Evolutionary conservation across 2,888 invertebrate genomes (phyloP).

Genomic region (Cryptus armator): DNA sequence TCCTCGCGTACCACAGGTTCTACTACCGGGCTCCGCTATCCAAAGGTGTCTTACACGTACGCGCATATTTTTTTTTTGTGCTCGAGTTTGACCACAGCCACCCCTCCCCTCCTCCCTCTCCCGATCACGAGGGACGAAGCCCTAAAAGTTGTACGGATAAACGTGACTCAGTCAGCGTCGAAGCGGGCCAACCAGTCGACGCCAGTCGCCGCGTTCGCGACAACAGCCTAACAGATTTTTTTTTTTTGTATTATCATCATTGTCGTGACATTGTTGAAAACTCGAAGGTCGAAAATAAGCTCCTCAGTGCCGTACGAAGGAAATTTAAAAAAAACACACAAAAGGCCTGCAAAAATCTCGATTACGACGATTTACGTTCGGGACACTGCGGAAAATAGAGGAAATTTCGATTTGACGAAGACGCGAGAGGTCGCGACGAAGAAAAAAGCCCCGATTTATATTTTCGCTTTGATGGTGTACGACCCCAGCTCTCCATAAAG

Average conservation of each 20-base stretch:
- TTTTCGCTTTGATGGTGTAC: not conserved
- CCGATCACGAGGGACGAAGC: slow-evolving; percentile 32
- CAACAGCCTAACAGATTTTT: slow-evolving; percentile 12
- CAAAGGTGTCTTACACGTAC: slow-evolving; percentile 4
- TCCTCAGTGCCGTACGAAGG: not conserved
- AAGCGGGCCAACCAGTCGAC: slow-evolving; percentile 4
- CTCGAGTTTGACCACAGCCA: slow-evolving; percentile 4
- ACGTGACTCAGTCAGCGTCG: slow-evolving; percentile 10
- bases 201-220: slow-evolving; percentile 5
- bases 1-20: slow-evolving; percentile 18
- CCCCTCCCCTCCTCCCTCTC: not conserved
- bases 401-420: not conserved
- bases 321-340: not conserved
- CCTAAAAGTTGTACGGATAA: slow-evolving; percentile 13
- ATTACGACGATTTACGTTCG: not conserved
- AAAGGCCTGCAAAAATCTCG: slow-evolving; percentile 11
- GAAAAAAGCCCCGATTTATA: not conserved
- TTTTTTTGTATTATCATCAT: not conserved
- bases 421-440: slow-evolving; percentile 5
- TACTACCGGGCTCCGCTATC: not conserved
- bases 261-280: not conserved
- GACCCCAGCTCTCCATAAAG: not conserved
- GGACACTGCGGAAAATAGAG: not conserved
- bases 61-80: not conserved
- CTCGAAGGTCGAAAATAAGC: not conserved